A percentile compares a stretch with the other conserved stretches of the same genome.
phyloP scores from a whole-genome alignment of 2,888 invertebrate species.

The Gnatocerus cornutus region DNA sequence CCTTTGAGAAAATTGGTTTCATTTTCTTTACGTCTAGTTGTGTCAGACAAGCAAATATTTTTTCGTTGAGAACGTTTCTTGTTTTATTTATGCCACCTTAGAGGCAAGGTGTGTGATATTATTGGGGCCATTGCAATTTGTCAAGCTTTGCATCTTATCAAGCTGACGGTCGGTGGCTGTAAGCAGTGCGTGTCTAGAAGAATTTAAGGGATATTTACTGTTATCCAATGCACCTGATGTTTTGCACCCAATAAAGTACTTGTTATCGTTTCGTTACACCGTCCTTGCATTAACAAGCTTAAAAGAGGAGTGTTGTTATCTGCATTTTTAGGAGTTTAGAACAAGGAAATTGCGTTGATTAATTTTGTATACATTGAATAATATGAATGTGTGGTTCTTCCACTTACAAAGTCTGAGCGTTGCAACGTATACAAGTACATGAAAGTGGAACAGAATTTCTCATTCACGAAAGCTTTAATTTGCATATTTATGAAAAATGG shows the following conservation, averaged over 20 bases:
- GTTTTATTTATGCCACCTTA: constrained; percentile 45
- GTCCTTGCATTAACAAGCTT: constrained; percentile 22
- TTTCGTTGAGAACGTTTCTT: constrained; percentile 32
- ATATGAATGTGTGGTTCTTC: too few relatives aligned
- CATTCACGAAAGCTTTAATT: too few relatives aligned
- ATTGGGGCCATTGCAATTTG: constrained; percentile 39
- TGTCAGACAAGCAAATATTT: constrained; percentile 43
- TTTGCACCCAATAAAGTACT: constrained; percentile 41
- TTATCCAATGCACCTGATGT: constrained; percentile 43
- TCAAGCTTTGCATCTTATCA: constrained; percentile 46
- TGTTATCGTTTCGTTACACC: constrained; percentile 34
- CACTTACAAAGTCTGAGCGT: too few relatives aligned
- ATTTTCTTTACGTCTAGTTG: constrained; percentile 46
- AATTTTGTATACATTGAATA: too few relatives aligned
- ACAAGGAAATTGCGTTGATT: too few relatives aligned
- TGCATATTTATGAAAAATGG: too few relatives aligned
- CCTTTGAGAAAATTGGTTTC: constrained; percentile 45
- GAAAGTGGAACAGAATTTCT: too few relatives aligned
- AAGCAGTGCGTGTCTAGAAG: constrained; percentile 27
- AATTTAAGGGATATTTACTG: constrained; percentile 37
- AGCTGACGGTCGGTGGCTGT: background rate
- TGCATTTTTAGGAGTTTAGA: too few relatives aligned
- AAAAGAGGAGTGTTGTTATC: constrained; percentile 30
- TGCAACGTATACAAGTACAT: too few relatives aligned
- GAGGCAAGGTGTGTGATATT: constrained; percentile 43